Base-by-base conservation (phyloP, 2,888 invertebrate species). In the Ornithoptera priamus region DNA sequence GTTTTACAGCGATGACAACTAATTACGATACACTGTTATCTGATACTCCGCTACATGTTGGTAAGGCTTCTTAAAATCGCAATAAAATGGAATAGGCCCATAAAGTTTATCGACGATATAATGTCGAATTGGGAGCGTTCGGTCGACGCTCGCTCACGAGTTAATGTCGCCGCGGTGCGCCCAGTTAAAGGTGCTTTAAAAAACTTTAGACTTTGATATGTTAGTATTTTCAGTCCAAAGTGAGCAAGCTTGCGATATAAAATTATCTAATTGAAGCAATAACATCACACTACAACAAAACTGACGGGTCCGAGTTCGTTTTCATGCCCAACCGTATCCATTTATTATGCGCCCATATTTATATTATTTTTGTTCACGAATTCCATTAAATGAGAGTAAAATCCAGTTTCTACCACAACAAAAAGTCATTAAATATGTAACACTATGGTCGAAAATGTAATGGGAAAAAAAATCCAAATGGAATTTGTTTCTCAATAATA, bases 71-170 rank as follows among this genome's bases (percentile, higher is more conserved):
- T 77, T 80, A 80, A 82, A 80, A 79, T 77, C 73, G 73, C 76
- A 74, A 81, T 84, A 81, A 83, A 82, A 75, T 76, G 73, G 65
- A 73, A 78, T 74, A 75, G 73, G 73, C 65, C 72, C 76, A 77
- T 85, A 84, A 86, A 86, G 60, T 85, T 85, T 86, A 85, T 82
- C 75, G 82, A 77, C 78, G 67, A 60, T 72, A 68, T 79, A 79
- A 81, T 79, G 72, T 72, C 65, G 73, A 76, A 75, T 74, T 75
- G 75, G 71, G 77, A 76, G 67, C 76, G 71, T 59, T 73, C 78
- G 77, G 76, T 78, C 75, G 75, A 72, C 75, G 76, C 73, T 73
- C 73, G 73, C 62, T 62, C 58, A 71, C 62, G 68, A 59, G 64
- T 67, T 65, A 67, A 72, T 68, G 65, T 67, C 66, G 65, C 66